phyloP scores from a whole-genome alignment of 2,797 vertebrate genomes.

The Astyanax mexicanus region DNA sequence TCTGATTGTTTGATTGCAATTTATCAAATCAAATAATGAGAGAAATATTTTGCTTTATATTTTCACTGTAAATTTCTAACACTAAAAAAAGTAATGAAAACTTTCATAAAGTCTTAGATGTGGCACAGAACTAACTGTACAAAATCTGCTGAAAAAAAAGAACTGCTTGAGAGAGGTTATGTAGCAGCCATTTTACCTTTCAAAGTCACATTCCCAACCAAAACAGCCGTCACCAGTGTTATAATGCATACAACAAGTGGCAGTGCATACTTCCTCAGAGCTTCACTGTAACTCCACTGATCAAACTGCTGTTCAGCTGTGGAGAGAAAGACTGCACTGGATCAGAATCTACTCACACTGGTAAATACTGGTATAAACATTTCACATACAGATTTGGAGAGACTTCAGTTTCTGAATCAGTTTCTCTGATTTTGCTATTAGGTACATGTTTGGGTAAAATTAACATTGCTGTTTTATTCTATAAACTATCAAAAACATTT shows the following conservation, averaged over 20 bases:
- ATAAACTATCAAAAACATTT: too few relatives aligned
- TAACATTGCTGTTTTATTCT: too few relatives aligned
- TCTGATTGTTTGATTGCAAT: background rate
- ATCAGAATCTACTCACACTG: background rate
- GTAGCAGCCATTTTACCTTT: slow-evolving; percentile 44
- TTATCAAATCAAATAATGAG: background rate
- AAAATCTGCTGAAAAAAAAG: too few relatives aligned
- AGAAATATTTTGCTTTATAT: background rate
- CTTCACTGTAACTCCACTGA: background rate
- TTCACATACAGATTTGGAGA: too few relatives aligned
- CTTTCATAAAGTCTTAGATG: too few relatives aligned
- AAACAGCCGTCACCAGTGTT: slow-evolving; percentile 16
- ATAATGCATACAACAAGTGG: slow-evolving; percentile 21
- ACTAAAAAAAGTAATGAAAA: background rate
- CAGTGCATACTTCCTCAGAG: slow-evolving; percentile 20
- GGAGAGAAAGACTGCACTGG: background rate
- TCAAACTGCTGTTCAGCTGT: background rate
- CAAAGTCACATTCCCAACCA: slow-evolving; percentile 9
- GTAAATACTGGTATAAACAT: background rate
- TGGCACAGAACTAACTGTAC: too few relatives aligned
- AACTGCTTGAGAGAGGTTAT: too few relatives aligned
- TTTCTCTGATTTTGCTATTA: too few relatives aligned
- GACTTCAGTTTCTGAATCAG: too few relatives aligned
- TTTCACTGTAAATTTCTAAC: background rate
- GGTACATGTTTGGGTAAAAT: too few relatives aligned